Base-by-base conservation (phyloP, 2,113 vertebrate species). In the Ginglymostoma cirratum region DNA sequence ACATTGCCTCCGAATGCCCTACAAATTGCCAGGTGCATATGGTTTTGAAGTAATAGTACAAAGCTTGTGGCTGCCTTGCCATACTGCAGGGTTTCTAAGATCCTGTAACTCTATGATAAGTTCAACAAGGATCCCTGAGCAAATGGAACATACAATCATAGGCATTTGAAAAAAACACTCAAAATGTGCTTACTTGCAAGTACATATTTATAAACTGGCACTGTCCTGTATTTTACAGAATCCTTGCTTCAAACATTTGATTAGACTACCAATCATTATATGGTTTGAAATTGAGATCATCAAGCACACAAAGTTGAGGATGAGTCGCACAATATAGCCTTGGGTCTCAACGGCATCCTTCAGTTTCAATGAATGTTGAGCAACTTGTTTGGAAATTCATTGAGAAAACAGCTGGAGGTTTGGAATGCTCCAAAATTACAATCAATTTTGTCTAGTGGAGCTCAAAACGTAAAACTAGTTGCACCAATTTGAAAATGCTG, bases 351-450 rank as follows among this genome's bases (percentile, higher is more conserved):
- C 96, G 97, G 96, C 96, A 97, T 96, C 97, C 96, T 97, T 97
- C 96, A 10, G 96, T 97, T 97, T 97, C 97, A 97, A 97, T 98
- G 97, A 98, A 96, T 96, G 96, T 97, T 95, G 94, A 96, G 97
- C 97, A 76, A 96, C 97, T 97, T 19, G 24, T 97, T 97, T 97
- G 97, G 97, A 97, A 97, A 97, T 97, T 97, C 97, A 97, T 98
- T 98, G 97, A 96, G 96, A 0, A 0, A 97, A 96, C 97, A 97
- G 97, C 97, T 2, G 97, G 97, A 97, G 97, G 97, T 97, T 97
- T 95, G 67, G 94, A 76, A 95, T 72, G 69, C 48, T 48, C 67
- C 30, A 72, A 95, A 95, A 70, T 95, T 72, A 72, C 94, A 95
- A 95, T 76, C 69, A 95, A 95, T 95, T 95, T 72, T 70, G 94